Base-by-base conservation (phyloP, 2,797 vertebrate genomes). In the Darevskia mixta region DNA sequence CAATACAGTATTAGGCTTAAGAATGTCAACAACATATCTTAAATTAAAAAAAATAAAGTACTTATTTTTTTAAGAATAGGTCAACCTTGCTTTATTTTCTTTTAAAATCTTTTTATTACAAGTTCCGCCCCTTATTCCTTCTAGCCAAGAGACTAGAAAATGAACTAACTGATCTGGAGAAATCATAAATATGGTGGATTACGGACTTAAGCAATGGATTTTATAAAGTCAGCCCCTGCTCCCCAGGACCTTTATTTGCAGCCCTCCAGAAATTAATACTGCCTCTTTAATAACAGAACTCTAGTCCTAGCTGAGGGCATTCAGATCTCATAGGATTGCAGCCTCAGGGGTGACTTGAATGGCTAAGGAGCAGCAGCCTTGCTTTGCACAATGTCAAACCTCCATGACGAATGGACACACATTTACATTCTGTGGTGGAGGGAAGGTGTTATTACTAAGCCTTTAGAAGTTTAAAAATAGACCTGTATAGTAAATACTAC, bases 401-500 rank as follows among this genome's bases (percentile, higher is more conserved):
- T 90, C 85, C 84, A 85, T 86, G 85, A 72, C 45, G 32, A 91
- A 79, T 90, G 91, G 90, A 91, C 82, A 92, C 49, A 93, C 76
- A 89, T 45, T 85, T 86, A 92, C 0, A 1, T 88, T 90, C 92
- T 89, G 86, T 72, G 93, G 94, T 88, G 92, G 91, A 91, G 88
- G 89, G 94, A 86, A 88, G 89, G 92, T 66, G 93, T 95, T 95
- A 93, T 83, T 95, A 88, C 77, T 91, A 96, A 91, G 86, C 90
- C 92, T 90, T 95, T 81, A 8, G 90, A 73, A 93, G 94, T 92
- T 90, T 84, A 93, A 95, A 0, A 93, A 82, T 77, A 92, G 91
- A 95, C 88, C 49, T 88, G 87, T 90, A 90, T 84, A 93, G 64
- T 87, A 93, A 94, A 89, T 85, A 94, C 96, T 99, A 99, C 98